Percentiles rank a stretch among this genome's conserved stretches.
These are phyloP conservation scores for Echiichthys vipera DNA, from an alignment of 2,797 vertebrate genomes.

Conservation along the genomic window DNA sequence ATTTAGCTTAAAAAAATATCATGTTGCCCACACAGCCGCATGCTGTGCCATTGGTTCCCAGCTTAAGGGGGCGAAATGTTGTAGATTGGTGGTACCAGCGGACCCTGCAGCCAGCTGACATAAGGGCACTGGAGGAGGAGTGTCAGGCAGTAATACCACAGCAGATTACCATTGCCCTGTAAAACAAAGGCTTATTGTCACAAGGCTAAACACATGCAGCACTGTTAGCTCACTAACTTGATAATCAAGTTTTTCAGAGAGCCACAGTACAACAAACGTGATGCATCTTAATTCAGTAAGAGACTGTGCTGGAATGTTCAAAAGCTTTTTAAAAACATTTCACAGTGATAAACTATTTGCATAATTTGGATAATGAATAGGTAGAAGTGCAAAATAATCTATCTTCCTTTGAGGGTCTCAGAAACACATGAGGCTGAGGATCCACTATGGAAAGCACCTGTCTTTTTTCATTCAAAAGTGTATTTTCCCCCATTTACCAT, in stretches of 20 bases:
- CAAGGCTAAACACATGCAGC: neutral
- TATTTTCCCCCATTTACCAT: conserved; percentile 77
- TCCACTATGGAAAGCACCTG: conserved; percentile 74
- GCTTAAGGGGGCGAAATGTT: no score
- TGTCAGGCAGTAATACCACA: no score
- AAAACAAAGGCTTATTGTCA: no score
- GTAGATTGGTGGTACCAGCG: no score
- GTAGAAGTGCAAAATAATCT: conserved; percentile 61
- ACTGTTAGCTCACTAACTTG: neutral
- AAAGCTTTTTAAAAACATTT: conserved; percentile 44
- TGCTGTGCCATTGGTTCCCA: no score
- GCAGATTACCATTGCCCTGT: no score
- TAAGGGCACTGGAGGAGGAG: no score
- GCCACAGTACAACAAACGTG: neutral
- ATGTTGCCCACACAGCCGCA: no score
- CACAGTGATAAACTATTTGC: conserved; percentile 52
- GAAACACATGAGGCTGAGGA: conserved; percentile 63
- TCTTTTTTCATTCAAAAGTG: conserved; percentile 79
- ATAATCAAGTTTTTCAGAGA: conserved; percentile 38
- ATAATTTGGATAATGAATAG: conserved; percentile 60
- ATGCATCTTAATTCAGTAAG: conserved; percentile 36
- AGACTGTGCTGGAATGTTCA: conserved; percentile 1
- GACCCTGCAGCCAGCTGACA: no score
- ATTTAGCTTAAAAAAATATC: no score
- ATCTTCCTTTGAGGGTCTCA: conserved; percentile 74